These are phyloP conservation scores for Frieseomelitta varia DNA, from an alignment of 1,140 invertebrate species.

Conservation along the genomic window DNA sequence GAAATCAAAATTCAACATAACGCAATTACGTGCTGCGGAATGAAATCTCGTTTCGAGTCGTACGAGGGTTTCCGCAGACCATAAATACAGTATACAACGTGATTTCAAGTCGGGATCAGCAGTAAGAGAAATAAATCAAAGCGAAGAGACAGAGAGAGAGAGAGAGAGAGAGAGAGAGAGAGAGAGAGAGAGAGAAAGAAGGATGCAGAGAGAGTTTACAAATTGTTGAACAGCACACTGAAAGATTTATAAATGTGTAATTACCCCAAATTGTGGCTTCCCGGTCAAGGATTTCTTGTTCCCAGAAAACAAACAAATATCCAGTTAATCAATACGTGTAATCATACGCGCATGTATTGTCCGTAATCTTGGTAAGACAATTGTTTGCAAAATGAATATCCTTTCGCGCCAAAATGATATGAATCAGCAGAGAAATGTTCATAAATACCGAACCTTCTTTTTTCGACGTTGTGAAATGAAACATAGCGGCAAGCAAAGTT, in stretches of 20 bases:
- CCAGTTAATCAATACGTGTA: conserved; percentile 48
- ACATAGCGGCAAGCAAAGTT: not conserved
- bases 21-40: not conserved
- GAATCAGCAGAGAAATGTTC: not conserved
- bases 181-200: conserved; percentile 29
- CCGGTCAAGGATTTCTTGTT: conserved; percentile 63
- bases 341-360: not conserved
- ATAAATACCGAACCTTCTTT: not conserved
- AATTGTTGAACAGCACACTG: conserved; percentile 54
- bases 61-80: not conserved
- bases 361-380: not conserved
- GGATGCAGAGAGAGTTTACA: conserved; percentile 51
- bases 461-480: not conserved
- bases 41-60: not conserved
- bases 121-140: not conserved
- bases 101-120: not conserved
- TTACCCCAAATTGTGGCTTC: conserved; percentile 70
- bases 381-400: not conserved
- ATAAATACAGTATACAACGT: not conserved
- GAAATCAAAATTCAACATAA: not conserved
- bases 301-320: conserved; percentile 55
- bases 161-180: conserved; percentile 41
- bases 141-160: conserved; percentile 1
- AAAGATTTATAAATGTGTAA: conserved; percentile 63
- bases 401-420: not conserved